Evolutionary conservation across 2,888 invertebrate species (phyloP), one percentile per base, ranked within the genome.

Genomic region (Eremobia ochroleuca): DNA sequence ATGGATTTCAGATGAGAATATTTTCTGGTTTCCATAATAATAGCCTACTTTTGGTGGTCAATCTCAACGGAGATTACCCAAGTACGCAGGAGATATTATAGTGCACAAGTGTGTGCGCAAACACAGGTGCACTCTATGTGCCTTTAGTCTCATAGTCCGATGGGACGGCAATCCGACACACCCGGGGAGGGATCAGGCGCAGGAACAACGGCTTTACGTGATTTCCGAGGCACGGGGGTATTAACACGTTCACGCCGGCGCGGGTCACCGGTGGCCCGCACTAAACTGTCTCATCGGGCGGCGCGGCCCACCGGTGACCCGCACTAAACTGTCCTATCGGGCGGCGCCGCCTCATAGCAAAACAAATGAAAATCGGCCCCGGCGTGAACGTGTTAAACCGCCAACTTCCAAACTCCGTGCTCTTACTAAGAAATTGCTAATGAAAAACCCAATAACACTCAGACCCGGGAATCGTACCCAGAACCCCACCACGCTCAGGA

Each of bases 11-110:
- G n/a, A n/a, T n/a, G n/a, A n/a, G n/a, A n/a, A n/a, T n/a, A n/a
- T n/a, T n/a, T n/a, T n/a, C n/a, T n/a, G 46, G n/a, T 62, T 68
- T 68, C 13, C 43, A 69, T 31, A 15, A 72, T 28, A 49, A 25
- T 25, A 52, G 9, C 9, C 52, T 9, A 3, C 25, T 46, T 6
- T 21, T 0, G 46, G 21, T 46, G 46, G 46, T 6, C 21, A 46
- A 46, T 46, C 46, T 18, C 18, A 46, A 18, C 46, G 18, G 46
- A 46, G 46, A 6, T 46, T 18, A 46, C 5, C 6, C 46, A 52
- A 8, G 8, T 25, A 25, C 49, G 21, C 49, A 52, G 8, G 25
- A 52, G 25, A 52, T 25, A 25, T 25, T 21, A 5, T 21, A 46
- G 9, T 52, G 52, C 25, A 52, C 49, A 52, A 52, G 25, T 52